Evolutionary conservation across 2,797 vertebrate species (phyloP), one percentile per base, ranked within the genome.

Genomic region (Pelodytes ibericus): DNA sequence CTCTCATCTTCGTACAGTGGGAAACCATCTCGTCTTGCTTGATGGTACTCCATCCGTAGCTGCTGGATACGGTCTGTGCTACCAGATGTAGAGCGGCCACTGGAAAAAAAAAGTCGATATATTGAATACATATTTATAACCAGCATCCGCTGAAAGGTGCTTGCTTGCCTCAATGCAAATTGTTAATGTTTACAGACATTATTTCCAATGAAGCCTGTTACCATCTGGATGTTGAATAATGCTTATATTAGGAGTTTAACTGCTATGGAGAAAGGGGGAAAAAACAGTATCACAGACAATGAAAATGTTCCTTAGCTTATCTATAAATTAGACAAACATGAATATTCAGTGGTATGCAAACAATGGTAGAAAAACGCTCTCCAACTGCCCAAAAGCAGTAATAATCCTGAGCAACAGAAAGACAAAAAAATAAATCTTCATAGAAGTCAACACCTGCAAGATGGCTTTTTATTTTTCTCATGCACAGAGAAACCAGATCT

Each of bases 11-110:
- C 95, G 6, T 94, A 96, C 24, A 94, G 82, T 1, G 94, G 89
- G 13, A 94, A 89, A 1, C 92, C 90, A 61, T 98, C 97, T 74
- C 94, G 84, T 56, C 94, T 91, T 13, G 96, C 96, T 85, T 96
- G 96, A 20, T 96, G 94, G 83, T 96, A 98, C 80, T 99, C 96
- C 85, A 94, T 94, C 74, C 95, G 88, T 31, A 98, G 81, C 87
- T 94, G 93, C 90, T 98, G 96, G 89, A 99, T 96, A 10, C 96
- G 92, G 67, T 98, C 97, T 68, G 93, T 87, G 25, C 87, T 90
- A 70, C 85, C 91, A 20, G 77, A 80, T 2, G 71, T 18, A 13
- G 84, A 0, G 10, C 76, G 88, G 67, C 91, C 91, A 86, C 89
- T 91, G 74, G 3, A n/a, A n/a, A 81, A 62, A 77, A 66, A 78